Evolutionary conservation across 2,888 invertebrate genomes (phyloP), one percentile per base, ranked within the genome.

Genomic region (Drosophila falleni): DNA sequence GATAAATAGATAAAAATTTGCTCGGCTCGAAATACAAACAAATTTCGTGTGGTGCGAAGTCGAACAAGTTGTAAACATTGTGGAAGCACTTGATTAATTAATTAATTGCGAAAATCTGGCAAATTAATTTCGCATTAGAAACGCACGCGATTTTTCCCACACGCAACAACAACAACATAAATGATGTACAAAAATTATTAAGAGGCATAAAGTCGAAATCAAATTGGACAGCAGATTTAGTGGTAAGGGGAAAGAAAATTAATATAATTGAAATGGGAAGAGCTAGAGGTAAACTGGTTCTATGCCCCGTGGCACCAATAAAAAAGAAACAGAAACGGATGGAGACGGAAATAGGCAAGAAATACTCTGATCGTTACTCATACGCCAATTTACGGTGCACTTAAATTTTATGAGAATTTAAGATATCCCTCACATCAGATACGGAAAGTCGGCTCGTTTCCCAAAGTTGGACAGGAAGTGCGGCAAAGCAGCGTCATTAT

Each of bases 321-420:
- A 56, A 41, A n/a, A 8, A 19, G 15, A 61, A 39, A 13, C 51
- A 2, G 33, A 42, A 33, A 59, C 74, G 68, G 47, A 59, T 71
- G 68, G 47, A 67, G 71, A 85, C 66, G 84, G 89, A 84, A 88
- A 84, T 86, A 80, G 86, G 73, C 83, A 56, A 71, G 76, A 71
- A 70, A 70, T 82, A 53, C 78, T 74, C 73, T 73, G 84, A 79
- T 84, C 88, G 88, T 85, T 87, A 85, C 71, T 87, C 89, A 89
- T 87, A 74, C 75, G 73, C 68, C 86, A 89, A 89, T 89, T 87
- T 90, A 89, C 77, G 82, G 80, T 79, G 79, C 89, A 90, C 89
- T 89, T 75, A 87, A 87, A 74, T 87, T 89, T 90, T 78, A 90
- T 89, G 81, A 75, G 82, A 90, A 90, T 90, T 90, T 81, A 90